Evolutionary conservation across 2,797 vertebrate species (phyloP).

Genomic region (Micromesistius poutassou): DNA sequence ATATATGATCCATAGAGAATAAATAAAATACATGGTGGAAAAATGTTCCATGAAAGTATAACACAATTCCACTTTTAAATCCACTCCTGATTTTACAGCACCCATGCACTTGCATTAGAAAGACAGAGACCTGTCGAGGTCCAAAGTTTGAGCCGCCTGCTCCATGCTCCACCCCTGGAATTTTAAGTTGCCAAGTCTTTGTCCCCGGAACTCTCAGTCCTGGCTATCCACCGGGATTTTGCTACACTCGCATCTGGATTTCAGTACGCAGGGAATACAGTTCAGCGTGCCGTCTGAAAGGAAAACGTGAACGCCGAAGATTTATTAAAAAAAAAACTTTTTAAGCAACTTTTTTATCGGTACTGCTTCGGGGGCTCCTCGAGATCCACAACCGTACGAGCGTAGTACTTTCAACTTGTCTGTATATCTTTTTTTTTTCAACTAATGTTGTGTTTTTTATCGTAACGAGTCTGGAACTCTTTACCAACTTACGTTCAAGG

Average conservation of each 20-base stretch:
- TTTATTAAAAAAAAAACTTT: constrained; percentile 19
- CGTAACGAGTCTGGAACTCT: constrained; percentile 41
- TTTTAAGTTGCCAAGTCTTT: constrained; percentile 72
- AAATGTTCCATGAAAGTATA: neutral
- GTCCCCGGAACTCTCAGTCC: constrained; percentile 70
- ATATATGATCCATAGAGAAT: neutral
- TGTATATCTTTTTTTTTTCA: neutral
- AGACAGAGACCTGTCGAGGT: neutral
- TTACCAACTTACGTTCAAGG: neutral
- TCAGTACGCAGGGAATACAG: constrained; percentile 40
- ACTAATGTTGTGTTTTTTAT: constrained; percentile 18
- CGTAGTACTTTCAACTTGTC: neutral
- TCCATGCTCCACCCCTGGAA: constrained; percentile 73
- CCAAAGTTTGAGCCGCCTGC: constrained; percentile 37
- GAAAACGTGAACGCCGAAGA: constrained; percentile 33
- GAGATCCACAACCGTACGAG: neutral
- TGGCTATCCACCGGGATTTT: constrained; percentile 53
- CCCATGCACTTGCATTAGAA: neutral
- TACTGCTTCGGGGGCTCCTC: constrained; percentile 5
- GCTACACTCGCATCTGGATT: constrained; percentile 63
- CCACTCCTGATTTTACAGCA: constrained; percentile 59
- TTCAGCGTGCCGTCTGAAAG: constrained; percentile 27
- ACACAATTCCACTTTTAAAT: constrained; percentile 44
- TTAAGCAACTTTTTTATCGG: constrained; percentile 23
- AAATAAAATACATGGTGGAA: neutral